These are phyloP conservation scores for Calidris pugnax DNA, from an alignment of 2,113 vertebrate species.

Conservation along the genomic window DNA sequence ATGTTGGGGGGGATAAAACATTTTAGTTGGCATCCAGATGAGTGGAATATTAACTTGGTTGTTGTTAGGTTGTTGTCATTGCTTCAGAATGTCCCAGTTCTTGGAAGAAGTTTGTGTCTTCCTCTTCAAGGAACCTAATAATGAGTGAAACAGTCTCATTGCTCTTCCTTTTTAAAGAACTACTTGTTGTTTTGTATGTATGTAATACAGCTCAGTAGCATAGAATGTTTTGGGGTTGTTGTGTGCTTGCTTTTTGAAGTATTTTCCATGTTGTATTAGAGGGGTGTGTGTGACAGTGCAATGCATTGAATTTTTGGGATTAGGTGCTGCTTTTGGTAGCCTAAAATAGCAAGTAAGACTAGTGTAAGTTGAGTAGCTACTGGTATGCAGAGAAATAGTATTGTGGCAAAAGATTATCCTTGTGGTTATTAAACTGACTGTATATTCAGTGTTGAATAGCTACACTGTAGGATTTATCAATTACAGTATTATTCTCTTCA, in stretches of 20 bases:
- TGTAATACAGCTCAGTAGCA: not conserved
- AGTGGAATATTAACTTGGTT: not conserved
- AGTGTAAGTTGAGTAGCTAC: constrained; percentile 46
- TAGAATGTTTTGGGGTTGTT: not conserved
- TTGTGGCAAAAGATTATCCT: constrained; percentile 32
- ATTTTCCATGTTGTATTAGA: not conserved
- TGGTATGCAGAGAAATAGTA: constrained; percentile 26
- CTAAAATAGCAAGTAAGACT: constrained; percentile 43
- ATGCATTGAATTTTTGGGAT: constrained; percentile 40
- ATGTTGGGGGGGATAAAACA: not conserved
- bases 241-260: not conserved
- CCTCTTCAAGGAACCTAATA: not conserved
- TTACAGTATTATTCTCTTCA: not conserved
- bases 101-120: not conserved
- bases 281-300: not conserved
- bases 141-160: not conserved
- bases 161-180: not conserved
- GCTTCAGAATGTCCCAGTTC: not conserved
- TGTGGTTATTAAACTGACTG: not conserved
- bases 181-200: not conserved
- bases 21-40: not conserved
- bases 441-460: not conserved
- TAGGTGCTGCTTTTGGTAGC: constrained; percentile 45
- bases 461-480: not conserved
- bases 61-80: not conserved